These are phyloP conservation scores for Heterotilapia buettikoferi DNA, from an alignment of 2,113 vertebrate genomes.

Conservation along the genomic window DNA sequence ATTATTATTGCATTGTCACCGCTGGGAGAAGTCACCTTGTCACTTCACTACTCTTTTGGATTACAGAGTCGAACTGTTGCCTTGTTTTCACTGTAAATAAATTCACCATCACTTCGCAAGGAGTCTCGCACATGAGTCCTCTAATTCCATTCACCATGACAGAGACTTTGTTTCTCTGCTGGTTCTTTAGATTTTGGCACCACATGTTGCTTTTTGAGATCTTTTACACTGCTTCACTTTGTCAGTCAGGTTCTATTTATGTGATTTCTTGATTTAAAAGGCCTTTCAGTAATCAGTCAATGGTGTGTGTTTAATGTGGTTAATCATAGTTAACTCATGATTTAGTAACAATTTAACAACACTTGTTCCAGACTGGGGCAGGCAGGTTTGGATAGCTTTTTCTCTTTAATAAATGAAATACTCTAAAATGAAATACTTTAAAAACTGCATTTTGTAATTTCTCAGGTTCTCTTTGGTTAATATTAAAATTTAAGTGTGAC, in stretches of 20 bases:
- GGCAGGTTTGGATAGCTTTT: neutral
- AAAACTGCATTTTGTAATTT: neutral
- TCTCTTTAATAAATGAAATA: neutral
- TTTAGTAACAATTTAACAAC: neutral
- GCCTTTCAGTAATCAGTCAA: neutral
- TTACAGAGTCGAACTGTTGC: neutral
- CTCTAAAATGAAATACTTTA: neutral
- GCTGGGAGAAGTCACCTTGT: neutral
- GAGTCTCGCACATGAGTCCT: neutral
- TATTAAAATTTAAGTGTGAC: neutral
- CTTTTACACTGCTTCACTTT: neutral
- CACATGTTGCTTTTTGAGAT: neutral
- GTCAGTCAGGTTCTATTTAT: neutral
- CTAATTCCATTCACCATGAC: neutral
- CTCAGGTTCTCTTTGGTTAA: neutral
- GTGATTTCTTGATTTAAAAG: neutral
- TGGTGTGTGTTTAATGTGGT: neutral
- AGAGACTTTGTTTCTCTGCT: neutral
- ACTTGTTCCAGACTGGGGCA: neutral
- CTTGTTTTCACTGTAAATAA: neutral
- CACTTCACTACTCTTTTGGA: neutral
- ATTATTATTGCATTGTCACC: no score
- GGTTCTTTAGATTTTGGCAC: neutral
- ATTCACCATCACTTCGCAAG: neutral
- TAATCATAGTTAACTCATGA: neutral